A percentile compares a stretch with the other conserved stretches of the same genome.
phyloP scores from a whole-genome alignment of 2,113 vertebrate species.

The Perca schrenkii region DNA sequence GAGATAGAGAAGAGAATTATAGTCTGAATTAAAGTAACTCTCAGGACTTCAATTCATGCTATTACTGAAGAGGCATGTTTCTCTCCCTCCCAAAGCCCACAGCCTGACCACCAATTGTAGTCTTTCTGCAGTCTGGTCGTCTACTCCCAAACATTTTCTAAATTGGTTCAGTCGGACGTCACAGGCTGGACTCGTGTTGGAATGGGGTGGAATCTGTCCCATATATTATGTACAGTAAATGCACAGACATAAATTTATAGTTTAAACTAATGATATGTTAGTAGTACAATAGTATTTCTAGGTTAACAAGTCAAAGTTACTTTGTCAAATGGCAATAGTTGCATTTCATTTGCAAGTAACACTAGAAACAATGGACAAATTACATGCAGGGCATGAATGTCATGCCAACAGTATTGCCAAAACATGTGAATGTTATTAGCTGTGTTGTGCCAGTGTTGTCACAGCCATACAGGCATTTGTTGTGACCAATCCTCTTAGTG shows the following conservation, averaged over 20 bases:
- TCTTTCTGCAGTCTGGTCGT: conserved; percentile 38
- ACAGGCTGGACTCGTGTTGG: neutral
- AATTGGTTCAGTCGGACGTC: conserved; percentile 41
- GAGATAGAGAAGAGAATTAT: neutral
- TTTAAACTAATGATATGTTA: neutral
- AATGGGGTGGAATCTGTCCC: neutral
- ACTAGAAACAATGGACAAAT: neutral
- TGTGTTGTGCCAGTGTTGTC: conserved; percentile 26
- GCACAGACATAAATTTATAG: neutral
- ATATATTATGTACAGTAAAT: neutral
- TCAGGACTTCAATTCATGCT: neutral
- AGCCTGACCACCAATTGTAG: conserved; percentile 70
- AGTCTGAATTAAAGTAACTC: neutral
- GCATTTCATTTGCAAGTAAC: neutral
- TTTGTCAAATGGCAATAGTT: neutral
- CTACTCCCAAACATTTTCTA: conserved; percentile 54
- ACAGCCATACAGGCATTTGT: conserved; percentile 38
- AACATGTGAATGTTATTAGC: conserved; percentile 28
- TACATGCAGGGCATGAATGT: neutral
- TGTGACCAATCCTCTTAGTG: conserved; percentile 81
- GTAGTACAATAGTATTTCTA: neutral
- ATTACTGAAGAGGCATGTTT: neutral
- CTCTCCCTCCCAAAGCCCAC: conserved; percentile 27
- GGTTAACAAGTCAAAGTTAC: neutral
- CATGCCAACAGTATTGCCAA: neutral